Evolutionary conservation across 2,888 invertebrate genomes (phyloP).

Genomic region (Eupithecia abbreviata): DNA sequence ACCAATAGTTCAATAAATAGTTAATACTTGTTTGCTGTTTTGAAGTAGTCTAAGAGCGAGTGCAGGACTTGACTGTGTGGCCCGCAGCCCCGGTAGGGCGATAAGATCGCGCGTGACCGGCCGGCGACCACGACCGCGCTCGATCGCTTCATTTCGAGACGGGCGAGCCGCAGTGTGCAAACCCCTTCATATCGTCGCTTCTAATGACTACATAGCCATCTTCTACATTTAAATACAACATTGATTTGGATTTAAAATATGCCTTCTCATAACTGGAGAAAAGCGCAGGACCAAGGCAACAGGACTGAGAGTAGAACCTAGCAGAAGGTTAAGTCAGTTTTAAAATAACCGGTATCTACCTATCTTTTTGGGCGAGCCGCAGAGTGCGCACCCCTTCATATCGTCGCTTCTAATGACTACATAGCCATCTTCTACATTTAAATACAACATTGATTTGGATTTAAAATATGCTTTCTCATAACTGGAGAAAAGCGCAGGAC

Average conservation of each 20-base stretch:
- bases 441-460: neutral
- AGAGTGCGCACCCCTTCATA: constrained; percentile 25
- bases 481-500: neutral
- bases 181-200: constrained; percentile 11
- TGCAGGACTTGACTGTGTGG: constrained; percentile 50
- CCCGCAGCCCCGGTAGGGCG: constrained; percentile 44
- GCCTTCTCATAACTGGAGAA: neutral
- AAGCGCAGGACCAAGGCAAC: neutral
- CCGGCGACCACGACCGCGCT: constrained; percentile 63
- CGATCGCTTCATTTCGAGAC: constrained; percentile 68
- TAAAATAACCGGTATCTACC: neutral
- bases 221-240: neutral
- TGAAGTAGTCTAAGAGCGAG: constrained; percentile 33
- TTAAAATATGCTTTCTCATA: neutral
- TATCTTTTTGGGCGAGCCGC: constrained; percentile 6
- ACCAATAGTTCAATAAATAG: neutral
- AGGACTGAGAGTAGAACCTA: neutral
- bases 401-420: neutral
- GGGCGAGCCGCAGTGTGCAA: constrained; percentile 25
- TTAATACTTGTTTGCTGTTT: constrained; percentile 5
- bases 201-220: constrained; percentile 3
- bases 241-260: neutral
- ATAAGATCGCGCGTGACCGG: constrained; percentile 74
- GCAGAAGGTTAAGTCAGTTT: neutral
- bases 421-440: neutral